Evolutionary conservation across 2,113 vertebrate genomes (phyloP), one percentile per base, ranked within the genome.

Genomic region (Triplophysa dalaica): DNA sequence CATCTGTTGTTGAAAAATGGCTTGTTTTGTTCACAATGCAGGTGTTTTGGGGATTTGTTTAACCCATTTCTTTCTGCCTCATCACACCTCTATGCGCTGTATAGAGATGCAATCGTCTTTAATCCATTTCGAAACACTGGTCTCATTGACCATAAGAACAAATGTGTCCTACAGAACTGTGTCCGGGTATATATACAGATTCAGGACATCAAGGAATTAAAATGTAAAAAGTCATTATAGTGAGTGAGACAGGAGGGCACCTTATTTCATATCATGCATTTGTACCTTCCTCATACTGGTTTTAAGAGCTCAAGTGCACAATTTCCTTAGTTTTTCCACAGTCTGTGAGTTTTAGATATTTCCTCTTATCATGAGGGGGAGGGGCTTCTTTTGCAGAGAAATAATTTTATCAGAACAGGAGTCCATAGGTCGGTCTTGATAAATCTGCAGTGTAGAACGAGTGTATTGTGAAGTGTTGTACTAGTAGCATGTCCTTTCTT

Each of bases 381-480:
- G 54, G n/a, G 8, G 10, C 22, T 54, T 74, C 13, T 74, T n/a
- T 61, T 61, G 21, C 14, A 43, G n/a, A 24, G 21, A 70, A 58
- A 61, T 61, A 2, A 8, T 29, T 63, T 52, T 33, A 76, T 65
- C 22, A 52, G 41, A 17, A 19, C 16, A 62, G 13, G 22, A 2
- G 5, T 50, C 41, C 61, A 52, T 13, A 76, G 74, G 60, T 76
- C 74, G 54, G 26, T 17, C 43, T 24, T 63, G 24, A 65, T 65
- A 52, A 48, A 24, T 62, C 41, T 62, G 13, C 19, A 9, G 33
- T 24, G 14, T 63, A 17, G 58, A 75, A 10, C 4, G 21, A 75
- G 72, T 17, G 62, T 75, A 75, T 13, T 48, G 9, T 60, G 12
- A 60, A 73, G 70, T 73, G 54, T 73, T 60, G 33, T 73, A 22